Percentiles rank a stretch among this genome's conserved stretches.
Evolutionary conservation across 2,113 vertebrate genomes (phyloP).

Genomic region (Todiramphus saurophagus): DNA sequence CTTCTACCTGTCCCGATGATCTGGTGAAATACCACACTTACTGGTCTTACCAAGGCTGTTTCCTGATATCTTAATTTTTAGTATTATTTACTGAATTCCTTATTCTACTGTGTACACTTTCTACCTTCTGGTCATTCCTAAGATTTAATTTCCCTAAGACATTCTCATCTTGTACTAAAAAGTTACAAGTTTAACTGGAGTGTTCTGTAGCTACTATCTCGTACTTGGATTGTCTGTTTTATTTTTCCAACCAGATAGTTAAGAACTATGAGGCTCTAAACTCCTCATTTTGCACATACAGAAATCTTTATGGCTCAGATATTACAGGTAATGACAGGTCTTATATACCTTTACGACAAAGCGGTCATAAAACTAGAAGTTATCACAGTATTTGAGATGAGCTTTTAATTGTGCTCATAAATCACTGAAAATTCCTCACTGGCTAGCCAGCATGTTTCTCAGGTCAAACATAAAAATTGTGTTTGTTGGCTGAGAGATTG

Average conservation of each 20-base stretch:
- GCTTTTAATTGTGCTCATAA: conserved; percentile 29
- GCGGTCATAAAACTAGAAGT: conserved; percentile 15
- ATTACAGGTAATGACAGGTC: not conserved
- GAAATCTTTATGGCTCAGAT: conserved; percentile 1
- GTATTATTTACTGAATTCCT: not conserved
- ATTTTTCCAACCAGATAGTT: not conserved
- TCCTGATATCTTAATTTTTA: not conserved
- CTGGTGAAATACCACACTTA: not conserved
- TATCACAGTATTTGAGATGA: not conserved
- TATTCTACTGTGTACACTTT: not conserved
- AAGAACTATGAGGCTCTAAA: not conserved
- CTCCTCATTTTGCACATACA: not conserved
- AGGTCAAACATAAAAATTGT: conserved; percentile 6
- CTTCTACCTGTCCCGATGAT: not conserved
- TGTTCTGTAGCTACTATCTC: not conserved
- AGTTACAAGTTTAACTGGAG: not conserved
- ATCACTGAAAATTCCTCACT: not conserved
- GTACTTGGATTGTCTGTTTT: not conserved
- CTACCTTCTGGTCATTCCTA: not conserved
- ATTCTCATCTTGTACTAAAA: not conserved
- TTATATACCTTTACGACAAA: not conserved
- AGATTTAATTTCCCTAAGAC: not conserved
- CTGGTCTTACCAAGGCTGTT: rapidly evolving
- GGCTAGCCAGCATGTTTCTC: not conserved
- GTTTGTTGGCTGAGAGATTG: not conserved